phyloP scores from a whole-genome alignment of 2,113 vertebrate species.

The Campylorhamphus procurvoides region DNA sequence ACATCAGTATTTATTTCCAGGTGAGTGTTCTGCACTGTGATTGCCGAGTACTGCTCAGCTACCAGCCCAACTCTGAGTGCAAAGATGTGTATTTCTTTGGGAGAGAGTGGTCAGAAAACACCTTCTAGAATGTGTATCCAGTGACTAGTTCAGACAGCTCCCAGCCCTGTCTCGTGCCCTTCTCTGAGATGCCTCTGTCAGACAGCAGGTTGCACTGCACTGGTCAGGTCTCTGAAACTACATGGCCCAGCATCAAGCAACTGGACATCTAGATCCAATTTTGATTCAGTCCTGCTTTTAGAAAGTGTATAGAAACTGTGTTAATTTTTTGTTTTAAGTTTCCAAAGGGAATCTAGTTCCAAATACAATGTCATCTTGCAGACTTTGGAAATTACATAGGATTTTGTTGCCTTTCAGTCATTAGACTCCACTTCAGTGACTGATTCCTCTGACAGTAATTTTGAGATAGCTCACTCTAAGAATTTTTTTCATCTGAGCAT shows the following conservation, averaged over 20 bases:
- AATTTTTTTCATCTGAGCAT: not conserved
- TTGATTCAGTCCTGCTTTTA: not conserved
- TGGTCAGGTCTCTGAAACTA: not conserved
- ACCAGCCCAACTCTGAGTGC: not conserved
- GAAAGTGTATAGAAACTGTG: not conserved
- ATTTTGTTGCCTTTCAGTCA: not conserved
- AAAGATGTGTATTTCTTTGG: not conserved
- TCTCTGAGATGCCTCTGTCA: not conserved
- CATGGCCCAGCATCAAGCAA: not conserved
- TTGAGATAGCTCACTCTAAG: not conserved
- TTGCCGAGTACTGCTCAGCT: not conserved
- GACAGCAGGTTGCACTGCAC: not conserved
- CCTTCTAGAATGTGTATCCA: too few species aligned
- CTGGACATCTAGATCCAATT: not conserved
- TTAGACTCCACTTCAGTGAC: not conserved
- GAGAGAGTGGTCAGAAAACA: not conserved
- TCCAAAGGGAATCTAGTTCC: not conserved
- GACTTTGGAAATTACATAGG: not conserved
- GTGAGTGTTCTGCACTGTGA: not conserved
- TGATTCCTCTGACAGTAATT: not conserved
- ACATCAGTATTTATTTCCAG: rapidly evolving
- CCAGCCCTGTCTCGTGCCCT: not conserved
- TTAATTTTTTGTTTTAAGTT: not conserved
- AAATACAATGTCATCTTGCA: not conserved
- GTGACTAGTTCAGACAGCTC: not conserved